Base-by-base conservation (phyloP, 2,113 vertebrate genomes). In the Tupaia tana region DNA sequence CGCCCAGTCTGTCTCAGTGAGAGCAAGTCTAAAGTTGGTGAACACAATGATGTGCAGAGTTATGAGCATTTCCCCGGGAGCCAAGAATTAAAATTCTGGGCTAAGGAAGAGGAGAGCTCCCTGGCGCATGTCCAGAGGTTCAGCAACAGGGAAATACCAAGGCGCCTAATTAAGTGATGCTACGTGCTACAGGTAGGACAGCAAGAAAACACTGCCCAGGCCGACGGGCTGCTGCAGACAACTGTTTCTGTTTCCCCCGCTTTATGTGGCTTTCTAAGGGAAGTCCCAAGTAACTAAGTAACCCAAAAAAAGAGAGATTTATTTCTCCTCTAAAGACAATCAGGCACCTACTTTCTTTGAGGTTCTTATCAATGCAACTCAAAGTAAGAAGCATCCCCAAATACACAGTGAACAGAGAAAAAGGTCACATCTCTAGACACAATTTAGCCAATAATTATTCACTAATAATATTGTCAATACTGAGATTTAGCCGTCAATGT, bases 101-200 rank as follows among this genome's bases (percentile, higher is more conserved):
- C 12, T 52, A 15, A 83, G 56, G 80, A 94, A 84, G 73, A 92
- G 16, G 71, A 93, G 67, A 70, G 18, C 73, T 95, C 69, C 59
- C 16, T 87, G 77, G 88, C 90, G 92, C 95, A 95, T 27, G 14
- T 64, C 74, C 85, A 86, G 92, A 71, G 52, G 83, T 88, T 75
- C 86, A 86, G 64, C 64, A 89, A 95, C 89, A 90, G 66, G 79
- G 87, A 95, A 90, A 92, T 59, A 70, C 58, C 83, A 64, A 93
- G 94, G 27, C 5, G 12, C 1, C 43, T 87, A 70, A 85, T 87
- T 85, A 95, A 95, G 78, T n/a, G 43, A 71, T 54, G 31, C 80
- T 78, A n/a, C 70, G 73, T 58, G 74, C 83, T 89, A 91, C 59
- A 94, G 67, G 80, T 64, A 88, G 67, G n/a, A 66, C 22, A 75